Base-by-base conservation (phyloP, 1,140 invertebrate genomes). In the Ceratina japonica region DNA sequence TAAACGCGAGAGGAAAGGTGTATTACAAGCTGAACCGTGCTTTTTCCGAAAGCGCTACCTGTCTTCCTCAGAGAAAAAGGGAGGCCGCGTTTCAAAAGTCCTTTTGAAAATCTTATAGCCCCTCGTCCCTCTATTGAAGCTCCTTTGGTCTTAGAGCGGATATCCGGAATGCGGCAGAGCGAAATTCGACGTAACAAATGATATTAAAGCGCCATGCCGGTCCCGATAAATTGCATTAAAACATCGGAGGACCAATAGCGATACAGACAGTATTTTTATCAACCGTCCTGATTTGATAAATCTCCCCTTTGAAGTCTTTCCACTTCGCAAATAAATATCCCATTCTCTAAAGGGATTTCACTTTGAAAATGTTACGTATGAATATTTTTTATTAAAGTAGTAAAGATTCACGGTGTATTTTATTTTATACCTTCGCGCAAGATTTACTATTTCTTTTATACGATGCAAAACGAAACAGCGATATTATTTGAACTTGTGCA, bases 101-200 rank as follows among this genome's bases (percentile, higher is more conserved):
- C 75, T 63, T 72, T 72, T 72, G 69, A 72, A 78, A 72, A 72
- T 78, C 75, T 63, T 54, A 64, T 51, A 37, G 72, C 59, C 31
- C 16, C 16, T 62, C 31, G 51, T 16, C 8, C 16, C 31, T 22
- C 20, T 16, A 61, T 74, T 74, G 15, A 44, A 44, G n/a, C 15
- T 62, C 63, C 75, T 77, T 72, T 72, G 68, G 75, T 72, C 59
- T 78, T 56, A 63, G 2, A 44, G 62, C 75, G 59, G 68, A 78
- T 78, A 72, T 62, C 75, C 56, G 27, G 68, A 18, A 54, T n/a
- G 68, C 68, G 22, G 4, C 18, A 12, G 58, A 72, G 27, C 68
- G 75, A 71, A 72, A 63, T 24, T 15, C 49, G 15, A 72, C 13
- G 75, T 20, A 77, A 63, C 68, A 44, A 77, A 77, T 77, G 51